These are phyloP conservation scores for Parnassius smintheus DNA, from an alignment of 2,888 invertebrate genomes.

Conservation along the genomic window DNA sequence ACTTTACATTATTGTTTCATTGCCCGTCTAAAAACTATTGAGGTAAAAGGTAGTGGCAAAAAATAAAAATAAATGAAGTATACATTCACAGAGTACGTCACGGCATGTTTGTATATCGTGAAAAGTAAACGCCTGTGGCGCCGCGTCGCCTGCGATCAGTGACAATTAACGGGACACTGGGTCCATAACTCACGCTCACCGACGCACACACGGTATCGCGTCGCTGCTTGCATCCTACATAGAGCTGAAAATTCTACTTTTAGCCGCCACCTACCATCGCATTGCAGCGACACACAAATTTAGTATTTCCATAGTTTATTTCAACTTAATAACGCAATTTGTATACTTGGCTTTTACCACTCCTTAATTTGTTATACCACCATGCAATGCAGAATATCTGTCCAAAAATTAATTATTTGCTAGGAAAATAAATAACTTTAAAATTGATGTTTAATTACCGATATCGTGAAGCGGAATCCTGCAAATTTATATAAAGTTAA, in stretches of 20 bases:
- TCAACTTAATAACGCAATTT: conserved; percentile 69
- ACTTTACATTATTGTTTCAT: no score
- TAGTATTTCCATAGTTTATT: conserved; percentile 70
- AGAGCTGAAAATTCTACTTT: conserved; percentile 54
- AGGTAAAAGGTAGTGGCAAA: neutral
- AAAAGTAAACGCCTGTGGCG: conserved; percentile 29
- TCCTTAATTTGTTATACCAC: neutral
- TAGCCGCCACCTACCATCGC: conserved; percentile 43
- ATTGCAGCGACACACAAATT: conserved; percentile 45
- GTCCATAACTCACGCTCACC: conserved; percentile 58
- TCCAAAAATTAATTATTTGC: no score
- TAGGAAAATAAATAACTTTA: no score
- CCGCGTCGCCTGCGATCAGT: conserved; percentile 43
- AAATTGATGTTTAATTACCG: no score
- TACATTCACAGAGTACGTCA: neutral
- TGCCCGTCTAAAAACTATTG: no score
- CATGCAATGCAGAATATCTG: no score
- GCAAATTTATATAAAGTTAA: neutral
- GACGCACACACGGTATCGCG: conserved; percentile 54
- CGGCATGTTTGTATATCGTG: conserved; percentile 16
- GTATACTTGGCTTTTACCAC: conserved; percentile 55
- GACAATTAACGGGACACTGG: conserved; percentile 59
- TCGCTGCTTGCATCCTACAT: conserved; percentile 40
- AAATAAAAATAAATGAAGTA: neutral
- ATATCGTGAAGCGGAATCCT: no score